phyloP scores from a whole-genome alignment of 1,140 invertebrate species.

The Dolichoris vasculosae region DNA sequence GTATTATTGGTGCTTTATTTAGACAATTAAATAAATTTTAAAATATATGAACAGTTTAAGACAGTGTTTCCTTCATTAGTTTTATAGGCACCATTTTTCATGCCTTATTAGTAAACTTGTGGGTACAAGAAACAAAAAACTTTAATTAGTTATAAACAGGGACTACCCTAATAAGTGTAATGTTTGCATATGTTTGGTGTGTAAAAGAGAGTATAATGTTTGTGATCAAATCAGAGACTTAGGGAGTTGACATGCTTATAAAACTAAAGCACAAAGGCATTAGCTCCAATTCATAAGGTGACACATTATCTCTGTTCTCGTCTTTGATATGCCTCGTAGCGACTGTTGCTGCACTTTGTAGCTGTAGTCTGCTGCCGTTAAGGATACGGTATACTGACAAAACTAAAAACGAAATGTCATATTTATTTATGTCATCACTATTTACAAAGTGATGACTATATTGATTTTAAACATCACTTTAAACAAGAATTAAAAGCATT shows the following conservation, averaged over 20 bases:
- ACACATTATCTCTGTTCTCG: conserved; percentile 50
- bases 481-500: conserved; percentile 3
- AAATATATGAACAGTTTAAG: background rate
- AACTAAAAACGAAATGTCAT: conserved; percentile 48
- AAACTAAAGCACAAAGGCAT: conserved; percentile 53
- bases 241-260: conserved; percentile 51
- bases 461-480: background rate
- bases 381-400: conserved; percentile 55
- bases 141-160: conserved; percentile 28
- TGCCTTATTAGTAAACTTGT: background rate
- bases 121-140: conserved; percentile 23
- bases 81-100: conserved; percentile 15
- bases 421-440: background rate
- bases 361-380: conserved; percentile 56
- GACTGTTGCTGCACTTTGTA: conserved; percentile 56
- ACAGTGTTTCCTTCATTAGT: background rate
- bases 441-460: background rate
- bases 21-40: conserved; percentile 12
- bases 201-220: conserved; percentile 50
- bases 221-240: conserved; percentile 48
- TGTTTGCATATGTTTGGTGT: conserved; percentile 36
- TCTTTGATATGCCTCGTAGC: conserved; percentile 36
- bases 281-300: conserved; percentile 51
- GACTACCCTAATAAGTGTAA: conserved; percentile 42
- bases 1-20: conserved; percentile 11